Evolutionary conservation across 2,113 vertebrate species (phyloP), one percentile per base, ranked within the genome.

Genomic region (Elephantulus edwardii): DNA sequence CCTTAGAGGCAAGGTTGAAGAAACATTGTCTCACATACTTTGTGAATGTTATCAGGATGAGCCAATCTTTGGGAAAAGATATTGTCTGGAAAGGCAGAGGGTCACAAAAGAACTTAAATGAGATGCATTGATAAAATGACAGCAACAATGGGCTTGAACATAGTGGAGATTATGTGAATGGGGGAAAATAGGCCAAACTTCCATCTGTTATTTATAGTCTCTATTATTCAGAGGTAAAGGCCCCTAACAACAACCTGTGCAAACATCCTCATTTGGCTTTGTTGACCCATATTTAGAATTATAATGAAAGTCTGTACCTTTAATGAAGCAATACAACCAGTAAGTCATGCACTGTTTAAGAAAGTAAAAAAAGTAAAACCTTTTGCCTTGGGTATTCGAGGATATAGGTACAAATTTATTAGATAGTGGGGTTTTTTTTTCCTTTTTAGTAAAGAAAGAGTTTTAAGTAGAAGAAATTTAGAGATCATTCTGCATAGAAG

Each of bases 261-360:
- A 74, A 50, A 58, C 2, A 19, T 28, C 9, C 19, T 77, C 54
- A 76, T 2, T 42, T 48, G 6, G 26, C 1, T 58, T 66, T 4
- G 8, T 85, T 78, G 68, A 70, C 19, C 88, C 87, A 80, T 54
- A 75, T 64, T 85, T 24, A 68, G 56, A 89, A n/a, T 56, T 8
- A 82, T 78, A 85, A 88, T 74, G 24, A 89, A 92, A 95, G 62
- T 6, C 6, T 0, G 93, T 79, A 52, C 50, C 75, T 76, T 56
- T 68, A 74, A 83, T 4, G 40, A 9, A 64, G 22, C 64, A 81
- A 8, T 68, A 28, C 2, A 66, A 38, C 28, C 12, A 26, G 74
- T 40, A n/a, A 33, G 22, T 58, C 3, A 9, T 60, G 12, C 7
- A 89, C 13, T 56, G 16, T 46, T 17, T 20, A 48, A 30, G 17